Evolutionary conservation across 2,113 vertebrate species (phyloP), one percentile per base, ranked within the genome.

Genomic region (Danio rerio): DNA sequence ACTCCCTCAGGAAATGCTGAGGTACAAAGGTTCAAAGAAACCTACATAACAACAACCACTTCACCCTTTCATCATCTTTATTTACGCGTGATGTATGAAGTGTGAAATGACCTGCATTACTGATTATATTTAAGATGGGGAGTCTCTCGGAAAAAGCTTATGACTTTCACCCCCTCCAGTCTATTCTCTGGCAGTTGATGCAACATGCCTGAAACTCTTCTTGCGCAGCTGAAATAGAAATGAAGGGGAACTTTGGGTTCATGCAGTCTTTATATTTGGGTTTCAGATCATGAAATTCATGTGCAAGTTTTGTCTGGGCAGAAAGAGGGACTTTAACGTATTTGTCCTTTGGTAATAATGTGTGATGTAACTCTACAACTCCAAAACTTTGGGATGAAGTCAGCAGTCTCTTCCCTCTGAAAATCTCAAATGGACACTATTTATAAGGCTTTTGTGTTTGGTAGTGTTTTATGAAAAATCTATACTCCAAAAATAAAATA

Each of bases 21-120:
- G 82, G 85, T 90, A 89, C 89, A 83, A 72, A 82, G 85, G 89
- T 89, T 87, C 18, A 55, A 80, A 85, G 89, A 88, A 90, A 84
- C 90, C 69, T 56, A 86, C 59, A 86, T 56, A 88, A 85, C 45
- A 80, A 85, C 58, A 72, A 18, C 74, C 53, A 84, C 83, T 65
- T 83, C 81, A 20, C 79, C 85, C 90, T 88, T 85, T 82, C 90
- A 88, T 87, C 84, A 74, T 78, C 65, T 85, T 82, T 85, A 83
- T 75, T 85, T 82, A 70, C 20, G 7, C 20, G 42, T 75, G 81
- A 69, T 62, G 76, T 63, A 79, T 45, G 58, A 52, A 53, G 71
- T 65, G 62, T 85, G 81, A 83, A 83, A 75, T 62, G 15, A 72
- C 77, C 45, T 45, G 12, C 11, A 18, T 83, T 59, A 55, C 40